Evolutionary conservation across 2,113 vertebrate species (phyloP), one percentile per base, ranked within the genome.

Genomic region (Anguilla rostrata): DNA sequence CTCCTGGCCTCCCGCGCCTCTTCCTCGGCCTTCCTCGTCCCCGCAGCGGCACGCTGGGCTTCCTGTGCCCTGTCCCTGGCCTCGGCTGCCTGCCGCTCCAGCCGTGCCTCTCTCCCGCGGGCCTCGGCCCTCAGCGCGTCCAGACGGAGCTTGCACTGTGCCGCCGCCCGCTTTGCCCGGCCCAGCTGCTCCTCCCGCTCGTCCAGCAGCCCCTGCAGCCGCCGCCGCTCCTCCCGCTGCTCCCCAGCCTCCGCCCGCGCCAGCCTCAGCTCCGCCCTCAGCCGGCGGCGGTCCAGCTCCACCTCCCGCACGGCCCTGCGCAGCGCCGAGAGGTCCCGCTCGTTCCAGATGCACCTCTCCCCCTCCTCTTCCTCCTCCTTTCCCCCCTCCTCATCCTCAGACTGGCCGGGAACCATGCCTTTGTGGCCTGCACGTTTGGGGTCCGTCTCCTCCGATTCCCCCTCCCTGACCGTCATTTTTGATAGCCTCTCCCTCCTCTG

Each of bases 231-330:
- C 78, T 87, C 86, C 81, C 78, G 60, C n/a, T 88, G 91, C n/a
- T 90, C 83, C 60, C 87, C 91, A 9, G 92, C 79, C 84, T 91
- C 91, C 63, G 89, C 83, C 39, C 94, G 93, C 75, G 92, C 88
- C 83, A 87, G 56, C 39, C 84, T 85, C 82, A 95, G 89, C 82
- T 84, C 87, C 83, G 89, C 56, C 84, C 90, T 94, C 6, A 91
- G 85, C 87, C 85, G 86, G 41, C 87, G 86, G 46, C 75, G 43
- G 88, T 91, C 87, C 0, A 22, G 56, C 29, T 86, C 43, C 49
- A 89, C 92, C 87, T 93, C 88, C 49, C 56, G 89, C 7, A 29
- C 86, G 83, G 86, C 87, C 78, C 49, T 1, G 80, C 3, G 49
- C 89, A 85, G 83, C 85, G 85, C 78, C 6, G 81, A 56, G 53